phyloP scores from a whole-genome alignment of 92 coral and sea anemone genomes.

The Zoanthus solanderi region DNA sequence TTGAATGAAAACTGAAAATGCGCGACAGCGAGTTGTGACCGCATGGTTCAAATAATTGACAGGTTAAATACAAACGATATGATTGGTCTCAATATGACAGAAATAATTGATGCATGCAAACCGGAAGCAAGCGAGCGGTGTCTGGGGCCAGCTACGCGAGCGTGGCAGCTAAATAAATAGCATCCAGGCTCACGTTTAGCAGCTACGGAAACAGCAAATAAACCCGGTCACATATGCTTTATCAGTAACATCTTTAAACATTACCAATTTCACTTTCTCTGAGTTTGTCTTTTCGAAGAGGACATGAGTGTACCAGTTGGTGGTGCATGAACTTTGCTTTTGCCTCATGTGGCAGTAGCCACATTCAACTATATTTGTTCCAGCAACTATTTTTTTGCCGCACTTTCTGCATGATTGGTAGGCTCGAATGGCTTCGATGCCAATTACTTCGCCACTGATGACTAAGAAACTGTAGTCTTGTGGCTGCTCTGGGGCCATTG shows the following conservation, averaged over 20 bases:
- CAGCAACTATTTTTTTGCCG: background rate
- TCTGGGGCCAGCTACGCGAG: no score
- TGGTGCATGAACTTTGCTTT: background rate
- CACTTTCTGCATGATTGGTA: constrained; percentile 15
- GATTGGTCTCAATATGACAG: no score
- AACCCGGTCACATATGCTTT: background rate
- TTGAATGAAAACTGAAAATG: no score
- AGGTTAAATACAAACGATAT: no score
- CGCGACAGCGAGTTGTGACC: background rate
- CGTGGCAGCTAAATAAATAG: no score
- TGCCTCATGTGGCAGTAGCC: background rate
- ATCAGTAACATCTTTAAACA: background rate
- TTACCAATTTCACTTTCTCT: background rate
- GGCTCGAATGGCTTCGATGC: background rate
- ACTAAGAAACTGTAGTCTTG: background rate
- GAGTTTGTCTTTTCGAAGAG: background rate
- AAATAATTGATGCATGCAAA: no score
- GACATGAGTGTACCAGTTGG: background rate
- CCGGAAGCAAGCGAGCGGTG: no score
- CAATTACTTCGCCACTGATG: background rate
- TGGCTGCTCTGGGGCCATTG: constrained; percentile 1
- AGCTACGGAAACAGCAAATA: no score
- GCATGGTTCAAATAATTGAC: no score
- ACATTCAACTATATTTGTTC: background rate
- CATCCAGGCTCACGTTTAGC: no score